phyloP scores from a whole-genome alignment of 2,113 vertebrate species.

The Catagonus wagneri region DNA sequence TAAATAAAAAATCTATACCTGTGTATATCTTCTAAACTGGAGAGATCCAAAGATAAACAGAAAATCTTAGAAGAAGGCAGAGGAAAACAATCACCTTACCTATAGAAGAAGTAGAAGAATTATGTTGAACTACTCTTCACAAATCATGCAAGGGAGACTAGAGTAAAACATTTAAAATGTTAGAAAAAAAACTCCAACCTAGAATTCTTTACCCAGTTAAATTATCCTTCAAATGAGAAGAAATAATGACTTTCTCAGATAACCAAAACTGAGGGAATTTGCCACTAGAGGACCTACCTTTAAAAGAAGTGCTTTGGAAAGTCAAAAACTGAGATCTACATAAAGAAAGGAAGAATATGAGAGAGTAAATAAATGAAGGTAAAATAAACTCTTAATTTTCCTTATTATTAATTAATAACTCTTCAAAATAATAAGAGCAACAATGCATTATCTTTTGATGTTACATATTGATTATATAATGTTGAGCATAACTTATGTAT shows the following conservation, averaged over 20 bases:
- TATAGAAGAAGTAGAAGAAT: not conserved
- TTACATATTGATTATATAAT: not conserved
- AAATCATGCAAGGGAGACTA: not conserved
- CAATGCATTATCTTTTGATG: not conserved
- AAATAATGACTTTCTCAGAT: not conserved
- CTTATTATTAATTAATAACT: not conserved
- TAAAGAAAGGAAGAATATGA: not conserved
- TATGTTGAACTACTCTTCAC: not conserved
- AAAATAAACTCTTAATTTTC: not conserved
- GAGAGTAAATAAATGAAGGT: not conserved
- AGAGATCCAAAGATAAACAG: not conserved
- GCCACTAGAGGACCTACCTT: no score
- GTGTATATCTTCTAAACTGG: not conserved
- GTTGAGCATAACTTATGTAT: not conserved
- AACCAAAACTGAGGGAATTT: not conserved
- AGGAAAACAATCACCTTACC: not conserved
- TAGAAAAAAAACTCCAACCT: not conserved
- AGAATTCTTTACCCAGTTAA: not conserved
- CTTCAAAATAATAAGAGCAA: not conserved
- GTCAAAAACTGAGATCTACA: not conserved
- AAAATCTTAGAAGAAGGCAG: not conserved
- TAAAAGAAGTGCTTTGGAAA: not conserved
- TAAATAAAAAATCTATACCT: not conserved
- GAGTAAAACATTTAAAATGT: not conserved
- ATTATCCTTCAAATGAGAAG: not conserved